phyloP scores from a whole-genome alignment of 2,888 invertebrate genomes.

The Megastigmus dorsalis region DNA sequence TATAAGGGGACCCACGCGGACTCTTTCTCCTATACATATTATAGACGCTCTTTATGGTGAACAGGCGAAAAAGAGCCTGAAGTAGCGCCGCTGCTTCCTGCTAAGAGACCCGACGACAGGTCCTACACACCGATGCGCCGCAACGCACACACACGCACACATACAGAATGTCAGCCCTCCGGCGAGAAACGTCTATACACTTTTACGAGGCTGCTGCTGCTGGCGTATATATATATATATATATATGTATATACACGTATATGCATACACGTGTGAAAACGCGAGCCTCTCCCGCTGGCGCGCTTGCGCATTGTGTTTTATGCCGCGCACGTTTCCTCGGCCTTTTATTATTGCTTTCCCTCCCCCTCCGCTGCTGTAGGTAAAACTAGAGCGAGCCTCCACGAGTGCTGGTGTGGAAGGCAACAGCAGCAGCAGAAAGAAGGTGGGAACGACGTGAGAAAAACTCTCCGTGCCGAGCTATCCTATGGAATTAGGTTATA shows the following conservation, averaged over 20 bases:
- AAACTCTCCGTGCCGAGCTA: not conserved
- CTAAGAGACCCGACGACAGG: slow-evolving; percentile 21
- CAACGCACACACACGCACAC: no score
- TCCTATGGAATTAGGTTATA: slow-evolving; percentile 37
- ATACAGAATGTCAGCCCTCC: no score
- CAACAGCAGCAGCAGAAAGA: no score
- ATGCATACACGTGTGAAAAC: slow-evolving; percentile 33
- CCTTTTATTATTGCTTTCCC: slow-evolving; percentile 17
- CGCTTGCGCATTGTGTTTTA: slow-evolving; percentile 16
- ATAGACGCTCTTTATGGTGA: not conserved
- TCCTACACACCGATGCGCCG: slow-evolving; percentile 6
- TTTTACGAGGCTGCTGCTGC: not conserved
- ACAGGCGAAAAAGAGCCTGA: not conserved
- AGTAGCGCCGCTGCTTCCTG: not conserved
- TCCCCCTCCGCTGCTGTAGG: not conserved
- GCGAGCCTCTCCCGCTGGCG: not conserved
- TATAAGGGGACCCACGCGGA: slow-evolving; percentile 40
- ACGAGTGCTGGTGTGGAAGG: no score
- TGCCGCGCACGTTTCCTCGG: slow-evolving; percentile 1
- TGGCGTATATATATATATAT: no score
- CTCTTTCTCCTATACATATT: no score
- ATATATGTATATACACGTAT: no score
- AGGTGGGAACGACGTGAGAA: slow-evolving; percentile 29
- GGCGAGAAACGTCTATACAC: slow-evolving; percentile 1
- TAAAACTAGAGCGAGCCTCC: no score